phyloP scores from a whole-genome alignment of 2,113 vertebrate species.

The Ophthalmolycus amberensis region DNA sequence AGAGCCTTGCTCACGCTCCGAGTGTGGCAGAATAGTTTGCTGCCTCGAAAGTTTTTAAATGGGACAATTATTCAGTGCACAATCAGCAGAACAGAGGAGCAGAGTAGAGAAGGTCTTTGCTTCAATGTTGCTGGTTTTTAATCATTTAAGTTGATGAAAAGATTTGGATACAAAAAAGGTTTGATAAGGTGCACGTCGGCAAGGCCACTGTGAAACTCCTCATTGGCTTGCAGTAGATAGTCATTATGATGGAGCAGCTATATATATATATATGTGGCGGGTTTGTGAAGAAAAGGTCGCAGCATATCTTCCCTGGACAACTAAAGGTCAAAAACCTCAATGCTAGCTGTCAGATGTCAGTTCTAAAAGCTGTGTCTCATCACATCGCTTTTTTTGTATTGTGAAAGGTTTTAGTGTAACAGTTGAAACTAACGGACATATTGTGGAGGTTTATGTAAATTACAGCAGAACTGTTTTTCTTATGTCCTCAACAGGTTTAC shows the following conservation, averaged over 20 bases:
- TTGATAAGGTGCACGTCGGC: constrained; percentile 28
- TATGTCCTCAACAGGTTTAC: constrained; percentile 34
- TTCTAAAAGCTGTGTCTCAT: neutral
- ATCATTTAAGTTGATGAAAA: constrained; percentile 49
- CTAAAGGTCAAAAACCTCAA: constrained; percentile 17
- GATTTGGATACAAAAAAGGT: constrained; percentile 38
- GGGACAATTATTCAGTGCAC: constrained; percentile 53
- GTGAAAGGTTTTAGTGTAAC: neutral
- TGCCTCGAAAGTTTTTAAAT: constrained; percentile 51
- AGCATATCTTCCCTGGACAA: neutral
- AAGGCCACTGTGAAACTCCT: constrained; percentile 20
- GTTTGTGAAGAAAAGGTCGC: neutral
- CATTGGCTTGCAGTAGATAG: neutral
- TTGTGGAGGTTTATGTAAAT: constrained; percentile 18
- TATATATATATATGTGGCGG: neutral
- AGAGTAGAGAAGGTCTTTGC: constrained; percentile 21
- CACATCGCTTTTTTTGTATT: neutral
- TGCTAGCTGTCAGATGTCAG: constrained; percentile 1
- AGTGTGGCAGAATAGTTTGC: constrained; percentile 24
- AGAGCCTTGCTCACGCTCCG: neutral
- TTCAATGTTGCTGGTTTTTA: constrained; percentile 34
- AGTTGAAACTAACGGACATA: neutral
- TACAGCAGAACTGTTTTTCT: constrained; percentile 12
- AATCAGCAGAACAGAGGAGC: constrained; percentile 48
- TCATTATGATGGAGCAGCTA: constrained; percentile 5